A percentile compares a stretch with the other conserved stretches of the same genome.
phyloP scores from a whole-genome alignment of 2,888 invertebrate genomes.

The Aphidoletes aphidimyza region DNA sequence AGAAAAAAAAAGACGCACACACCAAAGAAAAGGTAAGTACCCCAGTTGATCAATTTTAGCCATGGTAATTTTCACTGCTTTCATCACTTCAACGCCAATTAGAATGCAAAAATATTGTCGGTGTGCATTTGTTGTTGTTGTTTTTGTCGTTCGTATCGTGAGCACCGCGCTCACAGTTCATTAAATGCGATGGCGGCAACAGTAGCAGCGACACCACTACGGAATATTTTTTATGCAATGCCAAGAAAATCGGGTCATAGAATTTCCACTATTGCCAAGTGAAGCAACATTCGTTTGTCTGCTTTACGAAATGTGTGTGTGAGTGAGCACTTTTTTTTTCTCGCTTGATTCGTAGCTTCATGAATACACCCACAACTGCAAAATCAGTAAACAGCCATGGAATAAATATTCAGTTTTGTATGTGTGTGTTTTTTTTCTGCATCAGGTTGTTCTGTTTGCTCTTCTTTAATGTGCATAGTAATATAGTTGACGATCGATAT shows the following conservation, averaged over 20 bases:
- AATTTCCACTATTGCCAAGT: conserved; percentile 36
- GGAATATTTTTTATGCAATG: conserved; percentile 44
- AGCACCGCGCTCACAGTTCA: no score
- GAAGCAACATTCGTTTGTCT: not conserved
- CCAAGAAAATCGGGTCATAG: conserved; percentile 46
- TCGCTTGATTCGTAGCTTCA: not conserved
- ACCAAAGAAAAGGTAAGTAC: conserved; percentile 23
- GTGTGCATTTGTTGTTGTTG: not conserved
- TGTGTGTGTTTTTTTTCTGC: not conserved
- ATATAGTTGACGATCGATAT: not conserved
- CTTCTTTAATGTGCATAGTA: not conserved
- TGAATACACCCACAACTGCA: not conserved
- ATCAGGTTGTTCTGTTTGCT: not conserved
- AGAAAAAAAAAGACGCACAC: not conserved
- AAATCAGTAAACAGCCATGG: not conserved
- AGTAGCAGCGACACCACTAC: not conserved
- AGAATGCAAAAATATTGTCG: not conserved
- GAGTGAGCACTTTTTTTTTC: not conserved
- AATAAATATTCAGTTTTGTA: conserved; percentile 5
- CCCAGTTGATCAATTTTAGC: conserved; percentile 18
- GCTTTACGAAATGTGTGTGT: no score
- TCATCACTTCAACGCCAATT: not conserved
- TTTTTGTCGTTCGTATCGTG: not conserved
- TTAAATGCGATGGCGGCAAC: not conserved
- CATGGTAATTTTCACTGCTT: conserved; percentile 25